A percentile compares a stretch with the other conserved stretches of the same genome.
Evolutionary conservation across 2,113 vertebrate species (phyloP).

Genomic region (Daboia siamensis): DNA sequence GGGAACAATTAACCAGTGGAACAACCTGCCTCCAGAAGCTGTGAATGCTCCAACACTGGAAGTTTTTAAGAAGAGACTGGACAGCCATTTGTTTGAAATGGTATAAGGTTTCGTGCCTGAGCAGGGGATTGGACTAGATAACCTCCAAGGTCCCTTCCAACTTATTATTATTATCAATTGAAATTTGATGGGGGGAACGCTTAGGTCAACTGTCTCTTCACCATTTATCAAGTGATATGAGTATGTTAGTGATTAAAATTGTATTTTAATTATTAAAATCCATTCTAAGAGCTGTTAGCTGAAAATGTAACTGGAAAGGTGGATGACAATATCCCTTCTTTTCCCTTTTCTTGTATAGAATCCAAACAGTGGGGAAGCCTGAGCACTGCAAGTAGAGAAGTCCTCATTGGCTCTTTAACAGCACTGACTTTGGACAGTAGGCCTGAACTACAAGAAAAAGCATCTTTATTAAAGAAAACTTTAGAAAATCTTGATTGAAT

Average conservation of each 20-base stretch:
- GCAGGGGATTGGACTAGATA: no score
- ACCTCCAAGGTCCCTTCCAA: no score
- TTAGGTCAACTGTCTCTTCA: background rate
- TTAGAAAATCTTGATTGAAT: conserved; percentile 77
- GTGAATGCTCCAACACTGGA: no score
- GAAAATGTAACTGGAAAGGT: background rate
- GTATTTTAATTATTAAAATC: background rate
- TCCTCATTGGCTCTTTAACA: conserved; percentile 83
- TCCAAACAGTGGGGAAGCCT: conserved; percentile 87
- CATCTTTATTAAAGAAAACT: conserved; percentile 84
- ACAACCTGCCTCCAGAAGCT: no score
- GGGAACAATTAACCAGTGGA: no score
- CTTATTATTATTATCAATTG: no score
- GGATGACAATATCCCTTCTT: background rate
- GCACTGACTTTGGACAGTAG: conserved; percentile 88
- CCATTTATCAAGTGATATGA: background rate
- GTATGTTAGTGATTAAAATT: background rate
- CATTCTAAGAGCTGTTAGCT: accelerated
- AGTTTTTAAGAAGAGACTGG: no score
- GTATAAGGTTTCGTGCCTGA: no score
- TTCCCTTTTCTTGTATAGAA: conserved; percentile 68
- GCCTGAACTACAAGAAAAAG: conserved; percentile 88
- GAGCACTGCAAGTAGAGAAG: conserved; percentile 80
- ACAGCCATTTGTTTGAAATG: no score
- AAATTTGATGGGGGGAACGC: background rate